These are phyloP conservation scores for Boulengeromyrus knoepffleri DNA, from an alignment of 2,113 vertebrate species.

Conservation along the genomic window DNA sequence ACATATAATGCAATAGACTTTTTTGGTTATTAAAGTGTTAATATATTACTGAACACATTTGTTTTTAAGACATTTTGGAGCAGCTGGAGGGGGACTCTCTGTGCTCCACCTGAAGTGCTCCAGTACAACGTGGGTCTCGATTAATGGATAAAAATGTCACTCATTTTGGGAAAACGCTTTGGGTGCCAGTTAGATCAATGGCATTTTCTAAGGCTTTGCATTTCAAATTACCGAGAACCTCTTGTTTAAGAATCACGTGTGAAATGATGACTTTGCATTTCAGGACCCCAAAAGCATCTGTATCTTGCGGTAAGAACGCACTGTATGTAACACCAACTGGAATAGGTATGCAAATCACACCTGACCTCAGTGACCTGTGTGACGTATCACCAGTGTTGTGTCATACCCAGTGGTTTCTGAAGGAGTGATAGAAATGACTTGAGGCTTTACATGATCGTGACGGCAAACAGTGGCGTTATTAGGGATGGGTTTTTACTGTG, in stretches of 20 bases:
- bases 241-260: neutral
- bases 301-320: neutral
- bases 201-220: neutral
- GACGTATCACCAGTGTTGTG: neutral
- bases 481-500: neutral
- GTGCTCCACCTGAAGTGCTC: neutral
- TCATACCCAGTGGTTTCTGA: neutral
- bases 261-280: neutral
- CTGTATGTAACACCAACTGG: neutral
- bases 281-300: neutral
- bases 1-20: neutral
- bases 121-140: neutral
- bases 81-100: neutral
- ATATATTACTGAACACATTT: constrained; percentile 3
- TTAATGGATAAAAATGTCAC: neutral
- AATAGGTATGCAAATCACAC: neutral
- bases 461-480: neutral
- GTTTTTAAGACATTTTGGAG: neutral
- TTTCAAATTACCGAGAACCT: neutral
- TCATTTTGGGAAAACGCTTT: neutral
- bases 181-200: neutral
- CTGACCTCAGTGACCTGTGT: neutral
- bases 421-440: neutral
- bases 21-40: neutral
- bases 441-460: neutral